Evolutionary conservation across 2,797 vertebrate species (phyloP).

Genomic region (Ciconia nigra): DNA sequence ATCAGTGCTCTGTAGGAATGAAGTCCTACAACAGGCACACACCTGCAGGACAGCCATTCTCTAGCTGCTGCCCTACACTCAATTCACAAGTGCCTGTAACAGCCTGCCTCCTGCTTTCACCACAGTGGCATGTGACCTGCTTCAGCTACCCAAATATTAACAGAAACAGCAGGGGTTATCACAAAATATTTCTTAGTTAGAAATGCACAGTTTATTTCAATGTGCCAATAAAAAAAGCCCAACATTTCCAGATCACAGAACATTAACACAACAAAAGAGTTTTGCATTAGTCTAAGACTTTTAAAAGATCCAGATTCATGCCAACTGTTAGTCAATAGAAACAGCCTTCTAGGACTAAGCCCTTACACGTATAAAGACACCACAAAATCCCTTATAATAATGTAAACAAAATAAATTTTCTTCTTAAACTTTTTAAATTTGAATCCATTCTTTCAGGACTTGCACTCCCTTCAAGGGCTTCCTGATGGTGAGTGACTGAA

Average conservation of each 20-base stretch:
- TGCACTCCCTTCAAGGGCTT: conserved; percentile 79
- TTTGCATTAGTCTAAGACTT: conserved; percentile 72
- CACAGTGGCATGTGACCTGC: rapidly evolving
- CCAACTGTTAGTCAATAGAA: conserved; percentile 71
- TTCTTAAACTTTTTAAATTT: conserved; percentile 73
- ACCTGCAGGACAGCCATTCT: rapidly evolving
- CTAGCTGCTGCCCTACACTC: rapidly evolving
- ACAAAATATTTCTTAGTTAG: conserved; percentile 70
- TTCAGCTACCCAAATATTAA: neutral
- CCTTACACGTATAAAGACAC: conserved; percentile 71
- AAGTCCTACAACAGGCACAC: neutral
- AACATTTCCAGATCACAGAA: conserved; percentile 71
- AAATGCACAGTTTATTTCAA: conserved; percentile 79
- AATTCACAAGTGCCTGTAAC: neutral
- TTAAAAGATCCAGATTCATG: conserved; percentile 65
- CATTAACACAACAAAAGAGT: conserved; percentile 72
- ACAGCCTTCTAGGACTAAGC: conserved; percentile 70
- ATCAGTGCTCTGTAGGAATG: rapidly evolving
- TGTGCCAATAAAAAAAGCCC: conserved; percentile 74
- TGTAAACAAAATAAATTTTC: conserved; percentile 80
- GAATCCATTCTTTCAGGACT: conserved; percentile 77
- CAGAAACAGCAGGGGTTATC: conserved; percentile 30
- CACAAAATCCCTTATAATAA: conserved; percentile 79
- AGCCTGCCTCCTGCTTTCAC: neutral
- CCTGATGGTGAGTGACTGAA: conserved; percentile 79